Conservation (phyloP, 2,797 vertebrate genomes). For the Pangasius krempfi region DNA sequence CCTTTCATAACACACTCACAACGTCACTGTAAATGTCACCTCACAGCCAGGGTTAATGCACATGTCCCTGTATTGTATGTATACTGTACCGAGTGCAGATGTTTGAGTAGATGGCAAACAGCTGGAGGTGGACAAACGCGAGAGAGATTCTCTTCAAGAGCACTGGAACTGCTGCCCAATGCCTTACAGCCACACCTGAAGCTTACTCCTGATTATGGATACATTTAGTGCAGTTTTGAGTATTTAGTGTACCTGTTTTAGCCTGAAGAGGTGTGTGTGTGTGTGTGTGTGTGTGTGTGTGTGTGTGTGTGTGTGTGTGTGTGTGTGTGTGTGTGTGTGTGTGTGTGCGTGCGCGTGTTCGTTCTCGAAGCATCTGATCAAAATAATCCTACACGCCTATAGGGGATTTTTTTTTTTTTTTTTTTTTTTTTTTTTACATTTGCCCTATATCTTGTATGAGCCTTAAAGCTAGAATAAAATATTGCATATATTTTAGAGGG, state of each 20-base stretch:
- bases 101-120: conserved; percentile 66
- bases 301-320: too few relatives aligned
- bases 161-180: background rate
- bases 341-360: background rate
- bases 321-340: background rate
- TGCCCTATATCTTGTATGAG: background rate
- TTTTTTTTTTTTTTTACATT: background rate
- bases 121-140: conserved; percentile 48
- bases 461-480: background rate
- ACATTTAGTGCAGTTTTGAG: background rate
- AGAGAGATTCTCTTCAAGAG: conserved; percentile 9
- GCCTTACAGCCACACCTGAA: background rate
- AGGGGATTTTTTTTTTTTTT: background rate
- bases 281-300: too few relatives aligned
- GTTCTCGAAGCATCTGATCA: background rate
- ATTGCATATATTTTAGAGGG: background rate
- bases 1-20: conserved; percentile 22
- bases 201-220: background rate
- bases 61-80: conserved; percentile 62
- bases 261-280: background rate
- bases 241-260: conserved; percentile 10
- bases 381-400: background rate
- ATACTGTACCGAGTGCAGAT: conserved; percentile 69
- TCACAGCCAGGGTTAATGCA: conserved; percentile 28
- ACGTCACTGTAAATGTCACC: conserved; percentile 48